Base-by-base conservation (phyloP, 2,113 vertebrate genomes). In the Cervus canadensis region DNA sequence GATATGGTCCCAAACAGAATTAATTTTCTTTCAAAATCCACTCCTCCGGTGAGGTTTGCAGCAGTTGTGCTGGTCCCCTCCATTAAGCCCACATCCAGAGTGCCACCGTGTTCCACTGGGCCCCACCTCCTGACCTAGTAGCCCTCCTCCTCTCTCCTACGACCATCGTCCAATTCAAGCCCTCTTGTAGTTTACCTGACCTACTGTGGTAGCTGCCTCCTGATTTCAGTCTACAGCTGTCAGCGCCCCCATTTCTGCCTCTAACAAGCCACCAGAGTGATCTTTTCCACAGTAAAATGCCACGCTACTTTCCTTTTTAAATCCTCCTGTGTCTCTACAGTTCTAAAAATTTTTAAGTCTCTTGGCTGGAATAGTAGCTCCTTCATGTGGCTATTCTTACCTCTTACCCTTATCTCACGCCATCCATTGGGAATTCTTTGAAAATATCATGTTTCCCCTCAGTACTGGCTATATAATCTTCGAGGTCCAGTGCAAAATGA, bases 91-190 rank as follows among this genome's bases (percentile, higher is more conserved):
- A 67, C 48, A 7, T 3, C 60, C 48, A 16, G 28, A 6, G 2
- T 21, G 89, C 28, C 14, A 0, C 36, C 3, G 33, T 4, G 26
- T 7, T 50, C 19, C 36, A 13, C 16, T 3, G 50, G 36, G n/a
- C 16, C 30, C 89, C 7, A 23, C 48, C n/a, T 83, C 45, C 48
- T 36, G 45, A 28, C 43, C 57, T 14, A 12, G 40, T 0, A 23
- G 14, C 78, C 17, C n/a, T 21, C 36, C 40, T 16, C 43, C 11
- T 33, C 28, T 79, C 13, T 43, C 17, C 71, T 48, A 12, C 3
- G 26, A 15, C 12, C 6, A 11, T 13, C 5, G 0, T 40, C 21
- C 40, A 5, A 40, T 25, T 33, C n/a, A 43, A 12, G 19, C n/a
- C 54, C 13, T n/a, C 64, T 14, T 76, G 1, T 10, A n/a, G 21